Base-by-base conservation (phyloP, 2,113 vertebrate species). In the Xiphophorus hellerii region DNA sequence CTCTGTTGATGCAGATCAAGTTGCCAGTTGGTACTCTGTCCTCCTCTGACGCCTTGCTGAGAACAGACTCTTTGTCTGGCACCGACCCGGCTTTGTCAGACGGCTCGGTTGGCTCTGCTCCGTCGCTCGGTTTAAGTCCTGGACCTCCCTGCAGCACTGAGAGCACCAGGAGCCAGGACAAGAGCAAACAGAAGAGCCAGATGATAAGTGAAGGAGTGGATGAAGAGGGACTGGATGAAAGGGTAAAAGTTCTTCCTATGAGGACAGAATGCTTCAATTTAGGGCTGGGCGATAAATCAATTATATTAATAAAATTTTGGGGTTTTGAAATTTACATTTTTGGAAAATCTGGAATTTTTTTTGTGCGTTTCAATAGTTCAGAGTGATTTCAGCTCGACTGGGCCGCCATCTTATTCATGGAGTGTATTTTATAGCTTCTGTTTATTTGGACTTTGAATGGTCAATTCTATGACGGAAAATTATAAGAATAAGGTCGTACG, bases 131-230 rank as follows among this genome's bases (percentile, higher is more conserved):
- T 78, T 83, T 95, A 42, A 95, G 95, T 77, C 94, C 95, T 25
- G 94, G 94, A 66, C 92, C 93, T 70, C 93, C 94, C 11, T 93
- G 94, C 76, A 93, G 92, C 78, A 71, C 95, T 66, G 96, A 96
- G 54, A 92, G 94, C 6, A 94, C 83, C 82, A 93, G 96, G 86
- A 95, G 93, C 3, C 95, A 96, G 65, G 96, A 98, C 71, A 97
- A 97, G 90, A 96, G 94, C 5, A 96, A 96, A 74, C 93, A 94
- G 33, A 97, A 97, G 87, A 93, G 93, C 85, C 96, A 95, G 84
- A 95, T 97, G 88, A 95, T 94, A 78, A 86, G 84, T 67, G 92
- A 94, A 76, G 90, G 87, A 62, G 76, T 89, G 10, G 93, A 92
- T 48, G 92, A 87, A 0, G 92, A 91, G 27, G 87, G 80, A 3